A percentile compares a stretch with the other conserved stretches of the same genome.
phyloP scores from a whole-genome alignment of 2,797 vertebrate genomes.

The Sebastes goodei region DNA sequence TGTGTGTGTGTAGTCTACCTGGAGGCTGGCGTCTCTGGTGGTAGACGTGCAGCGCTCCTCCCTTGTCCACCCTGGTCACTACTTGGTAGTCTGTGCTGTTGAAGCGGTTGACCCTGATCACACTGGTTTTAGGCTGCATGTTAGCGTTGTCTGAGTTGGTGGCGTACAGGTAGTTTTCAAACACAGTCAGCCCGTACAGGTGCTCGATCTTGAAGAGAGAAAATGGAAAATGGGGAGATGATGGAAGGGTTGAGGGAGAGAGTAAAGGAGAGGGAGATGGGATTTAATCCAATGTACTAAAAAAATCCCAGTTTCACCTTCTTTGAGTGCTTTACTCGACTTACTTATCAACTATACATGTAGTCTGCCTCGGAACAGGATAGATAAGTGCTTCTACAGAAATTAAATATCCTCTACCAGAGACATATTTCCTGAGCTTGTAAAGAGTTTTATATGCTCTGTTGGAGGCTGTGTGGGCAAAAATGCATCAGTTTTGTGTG shows the following conservation, averaged over 20 bases:
- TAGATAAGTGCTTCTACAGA: not conserved
- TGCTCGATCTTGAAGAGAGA: conserved; percentile 89
- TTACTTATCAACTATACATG: not conserved
- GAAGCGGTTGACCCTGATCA: conserved; percentile 95
- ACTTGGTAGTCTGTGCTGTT: conserved; percentile 97
- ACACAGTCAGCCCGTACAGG: conserved; percentile 93
- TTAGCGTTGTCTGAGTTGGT: conserved; percentile 97
- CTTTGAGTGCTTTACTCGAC: not conserved
- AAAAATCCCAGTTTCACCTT: not conserved
- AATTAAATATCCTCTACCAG: not conserved
- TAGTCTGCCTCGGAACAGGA: not conserved
- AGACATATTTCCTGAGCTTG: not conserved
- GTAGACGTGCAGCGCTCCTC: conserved; percentile 94
- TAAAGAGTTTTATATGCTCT: not conserved
- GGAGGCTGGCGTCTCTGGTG: conserved; percentile 95
- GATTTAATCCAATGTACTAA: not conserved
- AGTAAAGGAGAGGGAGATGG: not conserved
- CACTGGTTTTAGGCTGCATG: conserved; percentile 95
- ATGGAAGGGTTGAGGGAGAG: not conserved
- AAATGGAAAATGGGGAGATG: not conserved
- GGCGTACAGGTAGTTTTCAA: conserved; percentile 97
- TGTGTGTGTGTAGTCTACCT: conserved; percentile 73
- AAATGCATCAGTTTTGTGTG: not conserved
- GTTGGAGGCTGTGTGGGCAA: not conserved
- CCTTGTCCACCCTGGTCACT: conserved; percentile 95